These are phyloP conservation scores for Pogonophryne albipinna DNA, from an alignment of 2,797 vertebrate species.

Conservation along the genomic window DNA sequence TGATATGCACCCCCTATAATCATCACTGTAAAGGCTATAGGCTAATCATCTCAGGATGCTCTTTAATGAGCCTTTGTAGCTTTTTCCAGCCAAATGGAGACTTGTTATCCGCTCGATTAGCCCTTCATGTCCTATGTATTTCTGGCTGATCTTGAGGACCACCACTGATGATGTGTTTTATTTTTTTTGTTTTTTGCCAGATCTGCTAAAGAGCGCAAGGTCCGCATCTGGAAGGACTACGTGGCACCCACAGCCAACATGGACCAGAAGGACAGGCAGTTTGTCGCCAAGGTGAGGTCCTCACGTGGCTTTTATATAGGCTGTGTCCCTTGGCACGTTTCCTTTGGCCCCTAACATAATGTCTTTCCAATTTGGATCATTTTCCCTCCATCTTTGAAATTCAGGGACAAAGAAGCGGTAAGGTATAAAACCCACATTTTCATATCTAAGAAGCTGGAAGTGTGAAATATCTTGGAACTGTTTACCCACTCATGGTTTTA, in stretches of 20 bases:
- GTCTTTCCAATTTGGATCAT: slow-evolving; percentile 16
- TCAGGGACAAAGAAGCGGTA: slow-evolving; percentile 1
- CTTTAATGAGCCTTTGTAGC: slow-evolving; percentile 34
- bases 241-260: slow-evolving; percentile 97
- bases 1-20: slow-evolving; percentile 21
- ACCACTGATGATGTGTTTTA: slow-evolving; percentile 17
- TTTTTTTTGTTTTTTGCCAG: slow-evolving; percentile 72
- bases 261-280: slow-evolving; percentile 98
- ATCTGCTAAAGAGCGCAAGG: slow-evolving; percentile 94
- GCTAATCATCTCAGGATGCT: slow-evolving; percentile 16
- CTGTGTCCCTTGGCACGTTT: background rate
- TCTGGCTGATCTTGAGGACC: slow-evolving; percentile 15
- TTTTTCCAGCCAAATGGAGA: slow-evolving; percentile 28
- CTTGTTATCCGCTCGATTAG: slow-evolving; percentile 31
- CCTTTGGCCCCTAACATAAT: slow-evolving; percentile 15
- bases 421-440: slow-evolving; percentile 14
- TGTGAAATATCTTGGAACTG: no score
- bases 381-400: slow-evolving; percentile 9
- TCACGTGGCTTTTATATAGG: slow-evolving; percentile 30
- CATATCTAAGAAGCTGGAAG: no score
- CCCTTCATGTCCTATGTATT: slow-evolving; percentile 11
- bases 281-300: slow-evolving; percentile 94
- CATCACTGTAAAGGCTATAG: slow-evolving; percentile 2
- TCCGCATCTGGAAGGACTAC: slow-evolving; percentile 98
- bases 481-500: no score